A percentile compares a stretch with the other conserved stretches of the same genome.
These are phyloP conservation scores for Epizoanthus ramosus DNA, from an alignment of 92 coral and sea anemone genomes.

Conservation along the genomic window DNA sequence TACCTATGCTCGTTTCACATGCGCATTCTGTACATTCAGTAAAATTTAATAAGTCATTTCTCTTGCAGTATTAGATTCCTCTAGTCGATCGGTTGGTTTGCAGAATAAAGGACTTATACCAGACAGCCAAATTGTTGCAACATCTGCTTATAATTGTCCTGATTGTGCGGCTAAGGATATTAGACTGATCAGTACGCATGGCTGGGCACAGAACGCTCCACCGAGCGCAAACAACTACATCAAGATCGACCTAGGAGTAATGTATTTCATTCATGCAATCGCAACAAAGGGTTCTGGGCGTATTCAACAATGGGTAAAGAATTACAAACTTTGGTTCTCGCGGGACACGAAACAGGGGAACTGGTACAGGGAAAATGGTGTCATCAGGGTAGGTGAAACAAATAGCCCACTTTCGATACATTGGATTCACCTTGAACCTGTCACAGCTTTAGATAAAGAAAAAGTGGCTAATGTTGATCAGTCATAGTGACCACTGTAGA, in stretches of 20 bases:
- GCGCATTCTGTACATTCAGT: no score
- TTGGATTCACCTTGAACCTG: no score
- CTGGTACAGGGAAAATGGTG: background rate
- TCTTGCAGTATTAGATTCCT: conserved; percentile 4
- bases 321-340: background rate
- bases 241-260: conserved; percentile 4
- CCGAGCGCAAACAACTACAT: background rate
- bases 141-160: background rate
- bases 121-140: background rate
- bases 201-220: background rate
- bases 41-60: no score
- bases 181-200: background rate
- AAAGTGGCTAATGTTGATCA: no score
- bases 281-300: background rate
- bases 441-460: no score
- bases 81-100: conserved; percentile 13
- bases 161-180: background rate
- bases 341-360: background rate
- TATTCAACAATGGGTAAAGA: background rate
- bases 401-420: no score
- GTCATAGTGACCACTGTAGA: no score
- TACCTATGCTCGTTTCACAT: no score
- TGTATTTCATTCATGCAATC: conserved; percentile 1
- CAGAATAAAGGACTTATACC: conserved; percentile 26
- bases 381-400: no score